Percentiles rank a stretch among this genome's conserved stretches.
Conservation (phyloP, 2,113 vertebrate species). For the Jacana jacana region DNA sequence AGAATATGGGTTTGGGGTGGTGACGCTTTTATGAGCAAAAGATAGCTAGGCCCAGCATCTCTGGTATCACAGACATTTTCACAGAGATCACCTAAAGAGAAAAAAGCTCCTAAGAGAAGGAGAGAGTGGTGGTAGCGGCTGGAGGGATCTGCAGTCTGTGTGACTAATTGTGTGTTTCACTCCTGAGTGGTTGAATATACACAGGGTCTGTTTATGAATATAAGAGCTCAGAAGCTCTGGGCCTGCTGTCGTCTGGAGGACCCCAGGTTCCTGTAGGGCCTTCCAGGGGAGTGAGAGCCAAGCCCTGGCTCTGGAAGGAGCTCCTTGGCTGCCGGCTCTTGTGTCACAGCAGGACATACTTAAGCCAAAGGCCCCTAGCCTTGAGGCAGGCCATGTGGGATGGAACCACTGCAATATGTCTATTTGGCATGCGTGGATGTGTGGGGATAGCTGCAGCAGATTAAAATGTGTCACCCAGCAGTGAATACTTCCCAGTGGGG, state of each 20-base stretch:
- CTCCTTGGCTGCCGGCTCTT: background rate
- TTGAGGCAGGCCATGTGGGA: background rate
- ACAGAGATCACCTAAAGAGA: background rate
- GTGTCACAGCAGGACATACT: background rate
- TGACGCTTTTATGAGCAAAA: background rate
- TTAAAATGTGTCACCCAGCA: background rate
- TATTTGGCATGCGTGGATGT: background rate
- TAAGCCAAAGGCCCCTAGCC: background rate
- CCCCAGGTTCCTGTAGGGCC: background rate
- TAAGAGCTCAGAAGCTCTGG: background rate
- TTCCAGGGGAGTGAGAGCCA: background rate
- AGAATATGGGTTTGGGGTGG: background rate
- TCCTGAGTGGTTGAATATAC: background rate
- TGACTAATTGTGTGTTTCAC: background rate
- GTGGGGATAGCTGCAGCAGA: background rate
- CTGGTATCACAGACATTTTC: background rate
- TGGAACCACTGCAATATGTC: background rate
- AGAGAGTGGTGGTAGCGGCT: background rate
- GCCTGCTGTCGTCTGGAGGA: background rate
- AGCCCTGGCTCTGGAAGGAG: background rate
- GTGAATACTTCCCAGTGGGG: background rate
- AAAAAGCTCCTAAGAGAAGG: background rate
- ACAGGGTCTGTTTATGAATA: background rate
- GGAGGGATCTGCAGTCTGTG: background rate
- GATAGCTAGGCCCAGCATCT: background rate